phyloP scores from a whole-genome alignment of 2,113 vertebrate species.

The Urocynchramus pylzowi region DNA sequence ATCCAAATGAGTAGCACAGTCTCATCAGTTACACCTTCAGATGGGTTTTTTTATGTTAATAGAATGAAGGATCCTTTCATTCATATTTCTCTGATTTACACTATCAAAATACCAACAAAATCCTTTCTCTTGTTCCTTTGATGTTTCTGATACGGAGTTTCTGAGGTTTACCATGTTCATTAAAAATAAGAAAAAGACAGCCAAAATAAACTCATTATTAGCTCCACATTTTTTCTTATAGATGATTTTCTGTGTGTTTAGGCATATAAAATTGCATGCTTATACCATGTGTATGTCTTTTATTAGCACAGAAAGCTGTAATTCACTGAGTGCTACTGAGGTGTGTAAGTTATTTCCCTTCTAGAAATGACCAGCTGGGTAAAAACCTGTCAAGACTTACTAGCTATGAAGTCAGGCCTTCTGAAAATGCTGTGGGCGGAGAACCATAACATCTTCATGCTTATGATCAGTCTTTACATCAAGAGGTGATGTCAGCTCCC shows the following conservation, averaged over 20 bases:
- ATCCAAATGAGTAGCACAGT: background rate
- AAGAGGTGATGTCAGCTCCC: background rate
- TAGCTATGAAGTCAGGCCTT: background rate
- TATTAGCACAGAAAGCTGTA: background rate
- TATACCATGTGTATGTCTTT: background rate
- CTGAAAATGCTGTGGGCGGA: background rate
- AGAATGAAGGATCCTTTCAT: background rate
- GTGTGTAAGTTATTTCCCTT: rapidly evolving
- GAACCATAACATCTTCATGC: background rate
- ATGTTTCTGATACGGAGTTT: background rate
- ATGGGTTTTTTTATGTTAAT: background rate
- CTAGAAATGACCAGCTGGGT: background rate
- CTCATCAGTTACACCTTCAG: background rate
- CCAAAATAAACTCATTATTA: background rate
- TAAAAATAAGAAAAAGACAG: background rate
- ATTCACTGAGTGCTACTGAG: background rate
- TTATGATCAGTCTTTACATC: background rate
- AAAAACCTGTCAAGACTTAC: background rate
- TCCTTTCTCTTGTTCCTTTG: background rate
- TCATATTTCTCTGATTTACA: background rate
- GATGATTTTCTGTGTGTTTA: background rate
- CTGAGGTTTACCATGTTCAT: background rate
- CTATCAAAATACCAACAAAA: background rate
- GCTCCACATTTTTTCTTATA: background rate
- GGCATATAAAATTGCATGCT: background rate